Conservation (phyloP, 2,113 vertebrate species). For the Okapia johnstoni region DNA sequence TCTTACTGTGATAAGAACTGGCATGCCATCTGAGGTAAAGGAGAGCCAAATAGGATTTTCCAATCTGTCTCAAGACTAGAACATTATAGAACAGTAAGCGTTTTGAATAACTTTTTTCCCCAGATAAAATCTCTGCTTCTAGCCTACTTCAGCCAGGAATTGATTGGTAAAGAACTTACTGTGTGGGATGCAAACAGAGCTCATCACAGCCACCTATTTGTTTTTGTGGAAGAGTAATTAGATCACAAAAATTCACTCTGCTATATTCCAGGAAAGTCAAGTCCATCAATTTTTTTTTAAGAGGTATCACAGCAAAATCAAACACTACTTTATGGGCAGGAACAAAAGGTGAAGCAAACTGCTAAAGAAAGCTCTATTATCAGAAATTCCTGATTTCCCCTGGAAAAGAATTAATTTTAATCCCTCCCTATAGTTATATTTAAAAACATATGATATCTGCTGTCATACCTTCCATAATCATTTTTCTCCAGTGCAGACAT, state of each 20-base stretch:
- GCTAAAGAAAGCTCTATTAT: neutral
- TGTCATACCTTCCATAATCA: neutral
- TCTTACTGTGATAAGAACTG: neutral
- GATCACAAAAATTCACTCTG: neutral
- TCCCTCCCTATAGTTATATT: neutral
- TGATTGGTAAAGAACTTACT: neutral
- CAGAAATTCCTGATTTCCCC: neutral
- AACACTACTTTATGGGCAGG: neutral
- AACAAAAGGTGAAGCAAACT: neutral
- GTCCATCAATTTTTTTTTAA: neutral
- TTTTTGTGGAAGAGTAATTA: neutral
- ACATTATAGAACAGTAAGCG: neutral
- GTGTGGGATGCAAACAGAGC: neutral
- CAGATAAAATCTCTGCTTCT: neutral
- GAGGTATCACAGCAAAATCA: conserved; percentile 3
- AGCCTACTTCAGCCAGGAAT: neutral
- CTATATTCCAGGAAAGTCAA: neutral
- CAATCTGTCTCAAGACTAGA: neutral
- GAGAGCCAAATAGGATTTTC: neutral
- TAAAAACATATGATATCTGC: neutral
- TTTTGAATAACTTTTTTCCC: neutral
- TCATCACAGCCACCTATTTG: neutral
- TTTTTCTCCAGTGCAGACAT: neutral
- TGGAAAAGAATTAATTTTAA: conserved; percentile 15
- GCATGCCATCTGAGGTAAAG: neutral